Conservation (phyloP, 2,888 invertebrate species). For the Callyntrura sp. region DNA sequence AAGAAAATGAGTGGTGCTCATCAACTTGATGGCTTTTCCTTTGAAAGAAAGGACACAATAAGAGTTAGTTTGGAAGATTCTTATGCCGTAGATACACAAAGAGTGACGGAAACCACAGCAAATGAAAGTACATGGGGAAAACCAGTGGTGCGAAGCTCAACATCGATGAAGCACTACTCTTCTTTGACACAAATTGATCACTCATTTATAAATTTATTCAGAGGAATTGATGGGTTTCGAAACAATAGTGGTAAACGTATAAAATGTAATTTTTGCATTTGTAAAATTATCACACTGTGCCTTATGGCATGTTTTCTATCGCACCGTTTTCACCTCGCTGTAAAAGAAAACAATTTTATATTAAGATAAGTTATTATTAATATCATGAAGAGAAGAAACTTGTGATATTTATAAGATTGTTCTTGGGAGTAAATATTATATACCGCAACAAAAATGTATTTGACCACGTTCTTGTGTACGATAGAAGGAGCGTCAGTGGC, state of each 20-base stretch:
- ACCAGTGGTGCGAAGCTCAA: constrained; percentile 13
- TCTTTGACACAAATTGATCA: constrained; percentile 67
- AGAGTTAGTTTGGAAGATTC: neutral
- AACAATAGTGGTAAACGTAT: neutral
- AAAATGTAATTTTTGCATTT: neutral
- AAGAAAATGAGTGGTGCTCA: constrained; percentile 43
- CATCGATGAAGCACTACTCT: constrained; percentile 46
- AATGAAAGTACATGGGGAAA: constrained; percentile 15
- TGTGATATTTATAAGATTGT: neutral
- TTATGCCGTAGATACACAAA: neutral
- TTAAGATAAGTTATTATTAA: neutral
- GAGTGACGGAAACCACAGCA: neutral
- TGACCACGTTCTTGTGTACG: constrained; percentile 79
- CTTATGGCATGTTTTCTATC: neutral
- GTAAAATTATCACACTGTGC: constrained; percentile 7
- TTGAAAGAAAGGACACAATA: neutral
- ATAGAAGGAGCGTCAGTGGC: constrained; percentile 38
- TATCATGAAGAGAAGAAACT: neutral
- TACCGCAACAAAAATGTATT: constrained; percentile 81
- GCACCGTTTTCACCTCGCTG: constrained; percentile 27
- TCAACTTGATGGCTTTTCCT: constrained; percentile 36
- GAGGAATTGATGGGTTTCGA: constrained; percentile 38
- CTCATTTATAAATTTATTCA: constrained; percentile 68
- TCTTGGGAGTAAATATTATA: neutral
- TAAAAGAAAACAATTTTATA: neutral